phyloP scores from a whole-genome alignment of 2,888 invertebrate species.

The Parthenolecanium corni region DNA sequence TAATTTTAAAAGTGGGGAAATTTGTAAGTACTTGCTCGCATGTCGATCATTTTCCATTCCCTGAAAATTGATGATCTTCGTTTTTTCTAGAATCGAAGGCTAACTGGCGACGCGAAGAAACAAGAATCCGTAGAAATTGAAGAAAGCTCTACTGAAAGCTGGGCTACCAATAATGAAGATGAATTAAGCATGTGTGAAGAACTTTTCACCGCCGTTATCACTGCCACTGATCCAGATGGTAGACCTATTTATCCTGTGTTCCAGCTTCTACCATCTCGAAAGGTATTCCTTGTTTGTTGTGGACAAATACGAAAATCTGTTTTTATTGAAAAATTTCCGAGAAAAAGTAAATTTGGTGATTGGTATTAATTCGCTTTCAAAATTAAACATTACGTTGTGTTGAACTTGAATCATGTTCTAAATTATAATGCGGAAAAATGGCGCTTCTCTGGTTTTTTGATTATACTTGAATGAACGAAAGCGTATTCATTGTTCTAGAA shows the following conservation, averaged over 20 bases:
- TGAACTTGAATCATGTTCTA: too few species aligned
- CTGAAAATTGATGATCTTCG: background rate
- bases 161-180: conserved; percentile 41
- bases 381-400: too few species aligned
- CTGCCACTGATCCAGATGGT: conserved; percentile 63
- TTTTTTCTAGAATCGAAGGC: background rate
- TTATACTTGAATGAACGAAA: too few species aligned
- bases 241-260: conserved; percentile 78
- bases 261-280: conserved; percentile 81
- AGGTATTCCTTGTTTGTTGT: conserved; percentile 46
- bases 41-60: background rate
- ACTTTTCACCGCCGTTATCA: conserved; percentile 77
- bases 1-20: conserved; percentile 45
- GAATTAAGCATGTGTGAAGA: conserved; percentile 73
- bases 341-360: too few species aligned
- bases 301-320: too few species aligned
- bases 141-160: conserved; percentile 27
- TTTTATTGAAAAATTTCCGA: too few species aligned
- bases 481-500: too few species aligned
- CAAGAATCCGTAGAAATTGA: conserved; percentile 19
- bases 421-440: too few species aligned
- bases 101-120: conserved; percentile 12
- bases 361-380: too few species aligned
- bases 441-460: too few species aligned
- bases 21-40: conserved; percentile 23